These are phyloP conservation scores for Astropecten irregularis DNA, from an alignment of 53 echinoderm and acorn worm species.

Conservation along the genomic window DNA sequence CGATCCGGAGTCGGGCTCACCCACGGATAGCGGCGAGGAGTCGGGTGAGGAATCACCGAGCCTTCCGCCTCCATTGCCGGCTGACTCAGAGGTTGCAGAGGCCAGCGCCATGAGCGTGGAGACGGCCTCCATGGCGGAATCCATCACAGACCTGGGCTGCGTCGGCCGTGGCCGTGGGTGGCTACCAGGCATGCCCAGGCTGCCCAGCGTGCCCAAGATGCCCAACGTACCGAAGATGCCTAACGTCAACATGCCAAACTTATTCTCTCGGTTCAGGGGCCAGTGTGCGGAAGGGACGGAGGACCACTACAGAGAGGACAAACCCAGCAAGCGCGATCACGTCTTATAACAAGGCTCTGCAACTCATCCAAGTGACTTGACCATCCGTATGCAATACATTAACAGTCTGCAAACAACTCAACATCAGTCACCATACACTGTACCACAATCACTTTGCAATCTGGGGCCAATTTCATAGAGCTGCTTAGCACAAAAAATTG, in stretches of 20 bases:
- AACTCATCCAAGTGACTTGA: slow-evolving; percentile 14
- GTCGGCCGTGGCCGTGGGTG: slow-evolving; percentile 53
- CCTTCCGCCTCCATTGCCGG: not conserved
- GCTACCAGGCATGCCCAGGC: slow-evolving; percentile 60
- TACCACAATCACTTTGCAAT: too few species aligned
- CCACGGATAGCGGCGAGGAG: slow-evolving; percentile 13
- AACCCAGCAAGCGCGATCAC: slow-evolving; percentile 3
- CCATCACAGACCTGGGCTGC: slow-evolving; percentile 51
- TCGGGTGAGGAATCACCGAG: not conserved
- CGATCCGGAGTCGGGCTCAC: slow-evolving; percentile 36
- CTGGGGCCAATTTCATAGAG: too few species aligned
- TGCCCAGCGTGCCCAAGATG: slow-evolving; percentile 78
- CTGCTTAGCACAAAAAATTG: too few species aligned
- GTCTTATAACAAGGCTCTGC: slow-evolving; percentile 23
- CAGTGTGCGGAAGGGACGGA: slow-evolving; percentile 57
- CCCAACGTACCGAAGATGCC: slow-evolving; percentile 77
- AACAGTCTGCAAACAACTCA: too few species aligned
- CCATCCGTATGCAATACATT: slow-evolving; percentile 10
- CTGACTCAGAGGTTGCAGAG: not conserved
- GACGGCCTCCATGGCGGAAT: slow-evolving; percentile 49
- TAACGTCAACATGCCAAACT: slow-evolving; percentile 83
- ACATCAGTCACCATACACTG: too few species aligned
- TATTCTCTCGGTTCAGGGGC: slow-evolving; percentile 77
- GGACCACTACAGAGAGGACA: slow-evolving; percentile 44
- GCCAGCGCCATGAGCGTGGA: slow-evolving; percentile 40